Base-by-base conservation (phyloP, 2,113 vertebrate species). In the Cacatua alba region DNA sequence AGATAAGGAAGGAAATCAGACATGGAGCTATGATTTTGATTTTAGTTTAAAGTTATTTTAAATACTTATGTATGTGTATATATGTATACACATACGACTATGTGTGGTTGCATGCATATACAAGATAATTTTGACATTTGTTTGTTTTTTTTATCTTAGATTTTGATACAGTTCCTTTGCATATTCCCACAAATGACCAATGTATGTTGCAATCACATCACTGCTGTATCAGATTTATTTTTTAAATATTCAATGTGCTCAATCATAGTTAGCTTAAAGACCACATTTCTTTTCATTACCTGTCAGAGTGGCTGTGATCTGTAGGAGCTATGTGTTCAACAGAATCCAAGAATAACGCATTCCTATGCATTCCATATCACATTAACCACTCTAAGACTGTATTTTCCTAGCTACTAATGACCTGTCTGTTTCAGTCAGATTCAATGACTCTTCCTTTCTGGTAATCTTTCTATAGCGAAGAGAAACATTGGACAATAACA, bases 251-350 rank as follows among this genome's bases (percentile, higher is more conserved):
- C 11, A 1, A 4, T 70, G 17, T 57, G 15, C 33, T 81, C 64
- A 82, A 53, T 77, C n/a, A n/a, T 7, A 72, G 53, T 80, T 95
- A 70, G 93, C 76, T 93, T 77, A 77, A 92, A 77, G 46, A 65
- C 25, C 70, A 88, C 35, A 76, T 92, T 95, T 93, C 67, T 82
- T 85, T 80, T 85, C 75, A 65, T 72, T 90, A 77, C 17, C 21
- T 82, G 46, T 88, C 62, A 92, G 14, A 37, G 26, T 49, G n/a
- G 29, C 21, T 90, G 65, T 71, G 31, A n/a, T 83, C 26, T 63
- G 11, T 16, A 62, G 59, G 37, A 94, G 41, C 13, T 44, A 14
- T 11, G 17, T 86, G 25, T 26, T 57, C 6, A 7, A 31, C 8
- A 28, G 59, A 69, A 31, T 49, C 63, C 43, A 65, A 79, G 41